Evolutionary conservation across 2,888 invertebrate genomes (phyloP).

Genomic region (Leucania comma): DNA sequence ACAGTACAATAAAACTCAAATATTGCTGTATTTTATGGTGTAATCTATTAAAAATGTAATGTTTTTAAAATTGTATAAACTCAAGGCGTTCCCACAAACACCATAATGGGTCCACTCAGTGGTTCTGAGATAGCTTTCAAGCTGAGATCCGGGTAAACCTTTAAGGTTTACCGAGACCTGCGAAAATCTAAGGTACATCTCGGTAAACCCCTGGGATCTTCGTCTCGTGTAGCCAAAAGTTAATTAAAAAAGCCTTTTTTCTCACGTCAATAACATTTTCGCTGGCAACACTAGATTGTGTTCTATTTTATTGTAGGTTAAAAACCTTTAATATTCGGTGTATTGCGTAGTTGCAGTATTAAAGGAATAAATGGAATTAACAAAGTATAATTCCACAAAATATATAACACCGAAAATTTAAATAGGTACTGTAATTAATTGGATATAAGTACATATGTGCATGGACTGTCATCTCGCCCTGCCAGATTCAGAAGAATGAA

Average conservation of each 20-base stretch:
- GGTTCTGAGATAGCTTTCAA: conserved; percentile 42
- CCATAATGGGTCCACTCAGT: conserved; percentile 38
- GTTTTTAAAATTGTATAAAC: conserved; percentile 23
- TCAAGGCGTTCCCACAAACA: conserved; percentile 16
- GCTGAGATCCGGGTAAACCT: conserved; percentile 50
- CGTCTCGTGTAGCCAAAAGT: conserved; percentile 50
- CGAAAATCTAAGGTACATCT: conserved; percentile 46
- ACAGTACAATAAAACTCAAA: neutral
- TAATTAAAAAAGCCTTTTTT: conserved; percentile 51
- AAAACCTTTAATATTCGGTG: neutral
- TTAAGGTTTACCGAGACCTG: conserved; percentile 52
- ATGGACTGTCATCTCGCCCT: too few species aligned
- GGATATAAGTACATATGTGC: too few species aligned
- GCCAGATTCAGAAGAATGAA: neutral
- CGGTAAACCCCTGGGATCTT: conserved; percentile 58
- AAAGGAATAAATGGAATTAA: too few species aligned
- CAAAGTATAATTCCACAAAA: too few species aligned
- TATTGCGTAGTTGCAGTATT: neutral
- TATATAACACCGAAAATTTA: too few species aligned
- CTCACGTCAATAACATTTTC: conserved; percentile 13
- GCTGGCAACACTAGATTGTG: neutral
- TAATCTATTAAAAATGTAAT: neutral
- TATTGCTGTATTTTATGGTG: conserved; percentile 2
- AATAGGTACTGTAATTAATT: too few species aligned
- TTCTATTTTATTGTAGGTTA: conserved; percentile 10